phyloP scores from a whole-genome alignment of 2,888 invertebrate genomes.

The Polymixis lichenea region DNA sequence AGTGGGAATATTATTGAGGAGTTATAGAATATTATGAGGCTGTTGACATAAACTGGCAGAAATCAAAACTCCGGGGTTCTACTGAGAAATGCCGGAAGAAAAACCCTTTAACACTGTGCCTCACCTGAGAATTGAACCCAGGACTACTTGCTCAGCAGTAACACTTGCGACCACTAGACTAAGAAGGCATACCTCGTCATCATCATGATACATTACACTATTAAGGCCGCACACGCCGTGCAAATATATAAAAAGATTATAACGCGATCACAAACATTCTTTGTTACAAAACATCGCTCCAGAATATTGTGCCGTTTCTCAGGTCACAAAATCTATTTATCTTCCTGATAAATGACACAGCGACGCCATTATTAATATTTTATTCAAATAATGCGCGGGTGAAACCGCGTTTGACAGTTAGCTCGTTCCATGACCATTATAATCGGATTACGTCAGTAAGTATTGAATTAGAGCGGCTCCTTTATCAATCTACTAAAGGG shows the following conservation, averaged over 20 bases:
- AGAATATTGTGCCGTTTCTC: slow-evolving; percentile 47
- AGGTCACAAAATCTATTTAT: slow-evolving; percentile 58
- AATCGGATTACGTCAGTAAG: slow-evolving; percentile 54
- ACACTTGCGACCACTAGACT: neutral
- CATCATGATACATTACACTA: neutral
- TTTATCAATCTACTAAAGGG: slow-evolving; percentile 39
- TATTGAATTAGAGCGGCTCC: slow-evolving; percentile 52
- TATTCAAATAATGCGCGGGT: slow-evolving; percentile 49
- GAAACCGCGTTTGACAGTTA: slow-evolving; percentile 49
- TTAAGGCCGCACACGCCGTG: neutral
- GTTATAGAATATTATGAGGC: too few species aligned
- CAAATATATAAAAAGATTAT: slow-evolving; percentile 13
- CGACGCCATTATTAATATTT: slow-evolving; percentile 61
- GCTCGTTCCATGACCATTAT: slow-evolving; percentile 58
- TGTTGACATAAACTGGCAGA: too few species aligned
- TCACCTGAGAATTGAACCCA: neutral
- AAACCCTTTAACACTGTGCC: neutral
- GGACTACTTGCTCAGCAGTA: neutral
- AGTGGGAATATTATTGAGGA: too few species aligned
- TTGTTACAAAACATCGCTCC: slow-evolving; percentile 34
- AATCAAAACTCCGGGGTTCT: too few species aligned
- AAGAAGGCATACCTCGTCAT: neutral
- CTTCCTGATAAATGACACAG: slow-evolving; percentile 62
- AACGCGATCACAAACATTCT: slow-evolving; percentile 26
- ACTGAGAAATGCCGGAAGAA: neutral